A percentile compares a stretch with the other conserved stretches of the same genome.
phyloP scores from a whole-genome alignment of 2,888 invertebrate species.

The Cerceris rybyensis region DNA sequence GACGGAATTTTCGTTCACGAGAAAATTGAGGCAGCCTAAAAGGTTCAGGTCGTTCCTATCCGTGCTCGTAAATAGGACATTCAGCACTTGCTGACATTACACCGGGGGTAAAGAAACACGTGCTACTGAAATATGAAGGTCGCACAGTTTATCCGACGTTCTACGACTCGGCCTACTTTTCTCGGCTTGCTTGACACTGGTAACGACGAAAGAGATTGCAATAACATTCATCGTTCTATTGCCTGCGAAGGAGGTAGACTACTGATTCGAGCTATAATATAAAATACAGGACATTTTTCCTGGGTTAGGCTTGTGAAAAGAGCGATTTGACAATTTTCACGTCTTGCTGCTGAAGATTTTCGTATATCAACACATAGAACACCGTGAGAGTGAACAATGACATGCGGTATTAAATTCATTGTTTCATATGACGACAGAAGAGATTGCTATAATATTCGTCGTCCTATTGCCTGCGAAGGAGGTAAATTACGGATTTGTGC shows the following conservation, averaged over 20 bases:
- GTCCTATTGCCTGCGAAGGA: conserved; percentile 22
- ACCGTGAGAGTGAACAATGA: too few relatives aligned
- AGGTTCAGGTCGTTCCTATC: conserved; percentile 6
- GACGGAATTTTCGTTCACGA: background rate
- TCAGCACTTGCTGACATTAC: conserved; percentile 29
- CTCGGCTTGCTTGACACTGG: conserved; percentile 37
- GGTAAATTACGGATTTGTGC: background rate
- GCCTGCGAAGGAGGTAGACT: background rate
- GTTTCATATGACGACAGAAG: conserved; percentile 26
- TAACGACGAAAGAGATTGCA: conserved; percentile 39
- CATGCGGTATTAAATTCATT: too few relatives aligned
- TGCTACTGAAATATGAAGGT: conserved; percentile 52
- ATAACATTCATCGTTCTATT: conserved; percentile 42
- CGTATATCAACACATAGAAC: too few relatives aligned
- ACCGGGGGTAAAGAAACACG: conserved; percentile 36
- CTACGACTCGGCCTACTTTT: conserved; percentile 37
- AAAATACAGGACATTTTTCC: background rate
- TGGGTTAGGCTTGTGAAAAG: background rate
- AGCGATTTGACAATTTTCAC: too few relatives aligned
- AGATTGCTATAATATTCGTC: conserved; percentile 40
- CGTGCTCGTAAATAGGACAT: conserved; percentile 35
- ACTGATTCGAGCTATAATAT: background rate
- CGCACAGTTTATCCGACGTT: conserved; percentile 45
- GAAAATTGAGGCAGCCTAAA: background rate
- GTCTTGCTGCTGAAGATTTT: too few relatives aligned